Evolutionary conservation across 2,113 vertebrate species (phyloP).

Genomic region (Hepsetus odoe): DNA sequence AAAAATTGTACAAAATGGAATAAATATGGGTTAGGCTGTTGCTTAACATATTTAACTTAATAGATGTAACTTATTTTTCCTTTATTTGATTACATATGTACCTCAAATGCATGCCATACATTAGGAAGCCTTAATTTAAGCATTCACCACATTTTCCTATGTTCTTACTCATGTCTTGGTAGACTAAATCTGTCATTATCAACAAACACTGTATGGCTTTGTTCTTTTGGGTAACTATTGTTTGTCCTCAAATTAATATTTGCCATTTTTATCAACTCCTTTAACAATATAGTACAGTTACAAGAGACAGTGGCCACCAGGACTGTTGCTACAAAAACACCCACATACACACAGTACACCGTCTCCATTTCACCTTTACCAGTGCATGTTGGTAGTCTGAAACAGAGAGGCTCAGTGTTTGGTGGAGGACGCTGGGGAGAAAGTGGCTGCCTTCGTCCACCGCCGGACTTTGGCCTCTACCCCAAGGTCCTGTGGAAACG

Average conservation of each 20-base stretch:
- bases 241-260: slow-evolving; percentile 14
- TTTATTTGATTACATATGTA: background rate
- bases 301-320: slow-evolving; percentile 10
- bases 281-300: slow-evolving; percentile 26
- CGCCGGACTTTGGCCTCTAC: slow-evolving; percentile 36
- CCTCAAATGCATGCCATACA: background rate
- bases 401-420: slow-evolving; percentile 55
- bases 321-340: background rate
- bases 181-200: background rate
- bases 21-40: background rate
- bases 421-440: slow-evolving; percentile 25
- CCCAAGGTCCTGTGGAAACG: slow-evolving; percentile 44
- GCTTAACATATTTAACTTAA: background rate
- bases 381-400: slow-evolving; percentile 29
- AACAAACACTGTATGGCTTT: background rate
- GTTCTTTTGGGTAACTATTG: background rate
- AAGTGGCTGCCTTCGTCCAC: slow-evolving; percentile 37
- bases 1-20: background rate
- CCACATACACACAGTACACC: background rate
- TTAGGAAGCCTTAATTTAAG: background rate
- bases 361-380: background rate
- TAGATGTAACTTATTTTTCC: no score
- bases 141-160: background rate
- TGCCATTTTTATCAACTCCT: slow-evolving; percentile 9
- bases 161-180: background rate